Conservation (phyloP, 2,113 vertebrate genomes). For the Lepus americanus region DNA sequence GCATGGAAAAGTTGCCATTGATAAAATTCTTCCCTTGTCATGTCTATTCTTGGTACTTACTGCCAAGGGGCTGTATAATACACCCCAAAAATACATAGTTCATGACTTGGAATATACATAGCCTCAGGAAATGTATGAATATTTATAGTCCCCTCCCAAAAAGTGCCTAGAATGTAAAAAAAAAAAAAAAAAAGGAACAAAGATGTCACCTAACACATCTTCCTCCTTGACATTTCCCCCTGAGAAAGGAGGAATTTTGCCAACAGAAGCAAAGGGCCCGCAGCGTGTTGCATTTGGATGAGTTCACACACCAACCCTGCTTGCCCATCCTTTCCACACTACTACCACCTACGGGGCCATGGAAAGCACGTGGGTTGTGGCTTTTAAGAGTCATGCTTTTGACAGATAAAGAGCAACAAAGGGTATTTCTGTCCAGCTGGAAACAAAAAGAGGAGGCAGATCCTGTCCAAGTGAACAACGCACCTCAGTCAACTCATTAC, state of each 20-base stretch:
- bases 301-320: neutral
- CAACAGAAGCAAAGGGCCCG: conserved; percentile 1
- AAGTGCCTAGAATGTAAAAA: neutral
- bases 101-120: conserved; percentile 3
- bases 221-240: neutral
- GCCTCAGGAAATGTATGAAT: conserved; percentile 3
- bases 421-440: conserved; percentile 58
- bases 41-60: conserved; percentile 4
- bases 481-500: conserved; percentile 42
- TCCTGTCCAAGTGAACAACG: conserved; percentile 26
- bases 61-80: neutral
- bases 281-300: neutral
- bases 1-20: conserved; percentile 7
- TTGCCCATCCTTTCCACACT: neutral
- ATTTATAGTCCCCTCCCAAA: neutral
- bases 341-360: conserved; percentile 4
- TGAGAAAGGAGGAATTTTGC: neutral
- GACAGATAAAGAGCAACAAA: conserved; percentile 60
- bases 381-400: conserved; percentile 54
- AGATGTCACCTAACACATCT: neutral
- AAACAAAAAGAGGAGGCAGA: conserved; percentile 60
- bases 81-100: neutral
- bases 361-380: conserved; percentile 37
- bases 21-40: conserved; percentile 31
- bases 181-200: conserved; percentile 38